Conservation (phyloP, 1,140 invertebrate genomes). For the Heliconius congener region DNA sequence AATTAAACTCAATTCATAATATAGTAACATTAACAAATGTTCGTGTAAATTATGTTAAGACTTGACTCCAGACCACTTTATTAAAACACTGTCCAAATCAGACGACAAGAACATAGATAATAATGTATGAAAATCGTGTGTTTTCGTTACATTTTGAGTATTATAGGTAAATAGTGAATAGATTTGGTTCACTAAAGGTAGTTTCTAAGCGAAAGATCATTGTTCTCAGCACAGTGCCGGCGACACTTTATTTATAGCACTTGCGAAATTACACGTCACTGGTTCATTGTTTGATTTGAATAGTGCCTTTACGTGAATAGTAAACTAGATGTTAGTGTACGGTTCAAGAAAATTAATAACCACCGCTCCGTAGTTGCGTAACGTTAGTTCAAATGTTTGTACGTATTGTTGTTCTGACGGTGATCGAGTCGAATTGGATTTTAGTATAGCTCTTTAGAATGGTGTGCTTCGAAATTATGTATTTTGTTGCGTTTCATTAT, state of each 20-base stretch:
- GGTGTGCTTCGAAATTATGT: background rate
- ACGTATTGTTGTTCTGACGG: constrained; percentile 3
- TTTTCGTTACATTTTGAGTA: constrained; percentile 30
- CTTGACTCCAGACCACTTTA: background rate
- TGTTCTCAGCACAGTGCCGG: constrained; percentile 46
- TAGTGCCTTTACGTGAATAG: constrained; percentile 45
- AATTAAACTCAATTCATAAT: background rate
- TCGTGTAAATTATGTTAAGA: background rate
- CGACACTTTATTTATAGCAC: constrained; percentile 51
- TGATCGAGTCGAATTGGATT: background rate
- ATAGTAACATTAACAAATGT: constrained; percentile 13
- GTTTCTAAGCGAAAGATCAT: constrained; percentile 40
- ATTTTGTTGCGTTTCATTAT: too few species aligned
- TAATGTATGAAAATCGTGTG: constrained; percentile 32
- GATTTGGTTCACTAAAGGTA: constrained; percentile 31
- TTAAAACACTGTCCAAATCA: constrained; percentile 9
- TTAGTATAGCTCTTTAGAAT: background rate
- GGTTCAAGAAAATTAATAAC: constrained; percentile 42
- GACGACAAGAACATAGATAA: constrained; percentile 22
- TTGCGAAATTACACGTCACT: constrained; percentile 53
- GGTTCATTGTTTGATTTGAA: constrained; percentile 46
- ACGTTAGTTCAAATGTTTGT: constrained; percentile 22
- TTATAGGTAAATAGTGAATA: constrained; percentile 36
- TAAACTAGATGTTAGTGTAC: constrained; percentile 39
- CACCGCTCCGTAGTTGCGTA: constrained; percentile 28